Conservation (phyloP, 2,888 invertebrate genomes). For the Plemyria rubiginata region DNA sequence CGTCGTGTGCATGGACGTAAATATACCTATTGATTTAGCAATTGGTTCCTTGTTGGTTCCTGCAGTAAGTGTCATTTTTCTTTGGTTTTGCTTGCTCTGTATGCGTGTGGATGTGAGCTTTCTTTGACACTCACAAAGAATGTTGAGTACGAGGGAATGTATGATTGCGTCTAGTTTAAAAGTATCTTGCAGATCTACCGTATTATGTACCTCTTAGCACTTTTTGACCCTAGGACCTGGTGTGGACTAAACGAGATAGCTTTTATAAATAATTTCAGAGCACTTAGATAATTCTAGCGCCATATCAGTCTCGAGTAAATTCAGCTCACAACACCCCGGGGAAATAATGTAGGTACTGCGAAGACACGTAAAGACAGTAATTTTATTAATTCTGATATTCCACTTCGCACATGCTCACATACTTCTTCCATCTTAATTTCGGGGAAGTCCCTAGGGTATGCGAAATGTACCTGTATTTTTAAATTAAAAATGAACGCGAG, state of each 20-base stretch:
- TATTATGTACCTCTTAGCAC: background rate
- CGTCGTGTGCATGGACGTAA: too few species aligned
- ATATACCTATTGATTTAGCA: too few species aligned
- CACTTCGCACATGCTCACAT: constrained; percentile 31
- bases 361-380: constrained; percentile 37
- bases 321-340: constrained; percentile 27
- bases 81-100: background rate
- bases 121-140: too few species aligned
- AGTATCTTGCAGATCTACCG: too few species aligned
- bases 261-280: constrained; percentile 10
- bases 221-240: background rate
- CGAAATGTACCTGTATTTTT: constrained; percentile 36
- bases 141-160: too few species aligned
- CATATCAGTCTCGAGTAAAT: constrained; percentile 15
- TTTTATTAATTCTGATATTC: constrained; percentile 36
- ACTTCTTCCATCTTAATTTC: constrained; percentile 41
- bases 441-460: constrained; percentile 29
- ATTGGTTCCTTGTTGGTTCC: too few species aligned
- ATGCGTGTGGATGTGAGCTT: background rate
- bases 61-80: too few species aligned
- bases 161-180: too few species aligned
- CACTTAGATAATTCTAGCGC: constrained; percentile 21
- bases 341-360: constrained; percentile 32
- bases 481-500: constrained; percentile 37
- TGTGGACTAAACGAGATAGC: constrained; percentile 1